Evolutionary conservation across 1,140 invertebrate species (phyloP).

Genomic region (Zaprionus ghesquierei): DNA sequence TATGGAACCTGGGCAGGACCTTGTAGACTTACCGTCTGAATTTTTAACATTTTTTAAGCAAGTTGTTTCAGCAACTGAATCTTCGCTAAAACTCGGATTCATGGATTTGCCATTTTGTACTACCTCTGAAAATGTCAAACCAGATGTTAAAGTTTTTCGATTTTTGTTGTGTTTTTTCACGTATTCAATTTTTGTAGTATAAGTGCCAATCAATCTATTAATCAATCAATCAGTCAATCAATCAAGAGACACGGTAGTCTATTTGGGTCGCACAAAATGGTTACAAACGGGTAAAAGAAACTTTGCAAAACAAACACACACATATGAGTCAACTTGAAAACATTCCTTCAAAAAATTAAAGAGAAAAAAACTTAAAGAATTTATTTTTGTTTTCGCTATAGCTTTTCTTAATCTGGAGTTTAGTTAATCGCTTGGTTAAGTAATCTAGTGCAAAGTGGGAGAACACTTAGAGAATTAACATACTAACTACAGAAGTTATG

Average conservation of each 20-base stretch:
- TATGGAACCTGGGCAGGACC: constrained; percentile 64
- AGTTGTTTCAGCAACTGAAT: constrained; percentile 89
- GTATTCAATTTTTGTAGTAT: constrained; percentile 30
- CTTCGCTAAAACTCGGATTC: constrained; percentile 89
- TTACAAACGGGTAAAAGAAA: constrained; percentile 22
- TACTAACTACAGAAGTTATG: not conserved
- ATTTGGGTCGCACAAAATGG: constrained; percentile 64
- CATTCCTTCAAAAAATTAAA: constrained; percentile 12
- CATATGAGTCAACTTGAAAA: constrained; percentile 7
- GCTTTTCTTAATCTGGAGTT: not conserved
- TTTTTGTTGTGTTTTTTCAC: constrained; percentile 29
- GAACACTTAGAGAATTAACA: constrained; percentile 15
- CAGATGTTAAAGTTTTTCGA: constrained; percentile 67
- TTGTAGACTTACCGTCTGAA: constrained; percentile 89
- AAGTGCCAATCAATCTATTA: constrained; percentile 34
- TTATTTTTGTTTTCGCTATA: not conserved
- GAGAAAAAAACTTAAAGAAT: not conserved
- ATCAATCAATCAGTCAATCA: constrained; percentile 3
- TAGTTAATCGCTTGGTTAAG: not conserved
- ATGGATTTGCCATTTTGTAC: constrained; percentile 84
- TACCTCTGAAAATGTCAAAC: constrained; percentile 82
- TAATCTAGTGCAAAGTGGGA: constrained; percentile 10
- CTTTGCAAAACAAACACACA: constrained; percentile 14
- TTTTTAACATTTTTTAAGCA: constrained; percentile 91
- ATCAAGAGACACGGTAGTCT: constrained; percentile 66